phyloP scores from a whole-genome alignment of 2,797 vertebrate species.

The Karalla daura region DNA sequence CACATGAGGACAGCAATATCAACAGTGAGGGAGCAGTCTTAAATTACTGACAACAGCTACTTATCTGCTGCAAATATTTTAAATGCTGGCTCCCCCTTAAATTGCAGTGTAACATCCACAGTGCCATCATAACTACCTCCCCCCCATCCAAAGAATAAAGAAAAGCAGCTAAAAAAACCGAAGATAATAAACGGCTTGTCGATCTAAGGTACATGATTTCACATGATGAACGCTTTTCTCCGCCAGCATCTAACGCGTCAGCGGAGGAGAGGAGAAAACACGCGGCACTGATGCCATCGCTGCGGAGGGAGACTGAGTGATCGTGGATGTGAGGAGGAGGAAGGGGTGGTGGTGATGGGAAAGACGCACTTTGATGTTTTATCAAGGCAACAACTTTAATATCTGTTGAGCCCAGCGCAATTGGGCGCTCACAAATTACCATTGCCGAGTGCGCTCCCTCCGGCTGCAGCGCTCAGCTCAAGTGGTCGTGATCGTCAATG shows the following conservation, averaged over 20 bases:
- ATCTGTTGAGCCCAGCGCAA: conserved; percentile 48
- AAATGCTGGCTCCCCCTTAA: conserved; percentile 11
- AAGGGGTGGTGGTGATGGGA: neutral
- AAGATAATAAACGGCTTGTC: too few relatives aligned
- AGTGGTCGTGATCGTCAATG: conserved; percentile 47
- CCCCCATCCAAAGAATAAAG: neutral
- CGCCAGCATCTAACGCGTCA: conserved; percentile 25
- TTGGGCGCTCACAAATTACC: conserved; percentile 5
- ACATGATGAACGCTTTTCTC: conserved; percentile 12
- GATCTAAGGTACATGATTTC: too few relatives aligned
- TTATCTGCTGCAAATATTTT: conserved; percentile 25
- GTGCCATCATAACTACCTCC: conserved; percentile 10
- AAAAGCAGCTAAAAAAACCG: neutral
- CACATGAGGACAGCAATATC: neutral
- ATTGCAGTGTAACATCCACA: conserved; percentile 17
- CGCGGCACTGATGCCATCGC: conserved; percentile 51
- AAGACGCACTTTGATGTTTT: conserved; percentile 23
- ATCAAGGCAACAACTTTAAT: conserved; percentile 54
- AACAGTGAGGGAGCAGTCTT: neutral
- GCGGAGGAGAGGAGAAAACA: conserved; percentile 17
- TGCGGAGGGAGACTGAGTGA: neutral
- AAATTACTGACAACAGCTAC: neutral
- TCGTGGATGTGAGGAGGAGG: too few relatives aligned
- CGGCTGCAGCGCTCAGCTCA: conserved; percentile 12
- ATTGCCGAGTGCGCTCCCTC: conserved; percentile 30